Evolutionary conservation across 2,888 invertebrate species (phyloP), one percentile per base, ranked within the genome.

Genomic region (Galerucella nymphaeae): DNA sequence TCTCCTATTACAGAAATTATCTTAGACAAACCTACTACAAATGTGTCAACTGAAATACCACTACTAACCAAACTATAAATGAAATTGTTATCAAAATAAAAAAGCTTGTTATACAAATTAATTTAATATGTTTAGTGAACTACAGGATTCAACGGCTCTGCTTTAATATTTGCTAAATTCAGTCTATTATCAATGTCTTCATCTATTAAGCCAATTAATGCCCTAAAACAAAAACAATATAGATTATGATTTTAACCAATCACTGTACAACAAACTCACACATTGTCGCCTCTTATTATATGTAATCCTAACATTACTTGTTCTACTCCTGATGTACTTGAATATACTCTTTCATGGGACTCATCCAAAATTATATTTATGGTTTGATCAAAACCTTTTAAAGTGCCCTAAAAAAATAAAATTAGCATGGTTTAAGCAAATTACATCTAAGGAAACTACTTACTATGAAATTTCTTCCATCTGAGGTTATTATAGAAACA

Each of bases 311-410:
- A 90, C 72, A 97, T 96, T 72, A 99, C 98, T 87, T 96, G 95
- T 83, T 96, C 96, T 48, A 99, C 96, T 42, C 99, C 99, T 79
- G 94, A 91, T 1, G 93, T 92, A 11, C 94, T 92, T 64, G 97
- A 98, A 87, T 96, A 99, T n/a, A 99, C 98, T 82, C 99, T 89
- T 87, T 99, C 99, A 84, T 98, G 98, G 48, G 98, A 97, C 87
- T 99, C 99, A 84, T 99, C 98, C 77, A 99, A 88, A 82, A 99
- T 98, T 78, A 99, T 90, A 85, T 99, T 99, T 79, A 99, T 97
- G n/a, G 98, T 97, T 88, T 99, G 99, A 87, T 99, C 99, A 87
- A 98, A 99, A 42, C 99, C 99, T 87, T 98, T 98, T 76, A 99
- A 87, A 0, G 97, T 96, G 61, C 99, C 99, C 93, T 94, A 80